Evolutionary conservation across 2,113 vertebrate genomes (phyloP), one percentile per base, ranked within the genome.

Genomic region (Shinisaurus crocodilurus): DNA sequence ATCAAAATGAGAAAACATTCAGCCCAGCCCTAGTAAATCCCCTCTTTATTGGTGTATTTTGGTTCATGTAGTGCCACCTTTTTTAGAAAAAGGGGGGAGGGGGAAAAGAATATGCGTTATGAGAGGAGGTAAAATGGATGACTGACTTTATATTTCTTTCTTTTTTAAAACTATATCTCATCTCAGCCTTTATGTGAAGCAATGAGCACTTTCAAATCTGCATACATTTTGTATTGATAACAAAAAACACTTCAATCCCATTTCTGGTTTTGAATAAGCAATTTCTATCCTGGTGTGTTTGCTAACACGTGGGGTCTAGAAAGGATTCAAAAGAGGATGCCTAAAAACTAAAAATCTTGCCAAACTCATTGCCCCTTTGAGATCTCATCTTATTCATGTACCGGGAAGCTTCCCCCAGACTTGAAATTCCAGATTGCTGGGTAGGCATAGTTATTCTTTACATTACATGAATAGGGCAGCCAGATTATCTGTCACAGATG

Each of bases 351-450:
- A 82, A 91, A 90, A 12, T 88, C 92, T 37, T 87, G 89, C 86
- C 89, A 93, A 90, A 67, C 86, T 85, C 86, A 63, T 94, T 94
- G 77, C 85, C 86, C 91, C 93, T 90, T 48, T 25, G 89, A 90
- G 92, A 91, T 93, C 54, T 90, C 82, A 69, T 72, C 63, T 85
- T 94, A 92, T 93, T 96, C 91, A 82, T 85, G 77, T 65, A 82
- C 91, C 45, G 79, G 91, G 87, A 94, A 91, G 67, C 48, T 92
- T 85, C 90, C 85, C 32, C 48, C 23, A 54, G 88, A 74, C 91
- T 90, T 93, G 85, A 95, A 90, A 95, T 92, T 94, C 92, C 88
- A 90, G 92, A 89, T 93, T 95, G 92, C 87, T 92, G 90, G 82
- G 93, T 88, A 88, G 80, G 87, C 90, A 81, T 40, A 94, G 90